These are phyloP conservation scores for Homalodisca vitripennis DNA, from an alignment of 1,140 invertebrate genomes.

Conservation along the genomic window DNA sequence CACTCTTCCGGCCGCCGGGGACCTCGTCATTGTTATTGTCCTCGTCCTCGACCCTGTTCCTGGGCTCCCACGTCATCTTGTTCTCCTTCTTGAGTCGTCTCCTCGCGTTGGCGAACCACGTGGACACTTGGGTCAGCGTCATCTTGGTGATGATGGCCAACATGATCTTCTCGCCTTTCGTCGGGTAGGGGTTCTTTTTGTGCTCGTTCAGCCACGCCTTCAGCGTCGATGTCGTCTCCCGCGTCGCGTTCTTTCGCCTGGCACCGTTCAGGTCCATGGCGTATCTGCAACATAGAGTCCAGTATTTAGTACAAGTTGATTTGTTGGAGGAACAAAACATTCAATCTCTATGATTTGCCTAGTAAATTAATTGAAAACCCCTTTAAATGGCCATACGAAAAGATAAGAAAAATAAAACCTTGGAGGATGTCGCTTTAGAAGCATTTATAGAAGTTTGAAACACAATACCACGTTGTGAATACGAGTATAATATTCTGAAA, in stretches of 20 bases:
- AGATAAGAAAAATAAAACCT: no score
- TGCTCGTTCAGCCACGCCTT: constrained; percentile 99
- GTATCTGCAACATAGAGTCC: constrained; percentile 62
- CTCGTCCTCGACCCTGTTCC: constrained; percentile 86
- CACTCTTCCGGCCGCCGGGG: constrained; percentile 73
- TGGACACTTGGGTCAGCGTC: constrained; percentile 97
- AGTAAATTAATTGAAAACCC: no score
- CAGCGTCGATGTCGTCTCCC: constrained; percentile 94
- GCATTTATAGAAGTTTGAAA: no score
- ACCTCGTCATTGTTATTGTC: constrained; percentile 83
- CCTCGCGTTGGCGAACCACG: constrained; percentile 98
- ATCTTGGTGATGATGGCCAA: constrained; percentile 98
- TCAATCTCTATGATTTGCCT: no score
- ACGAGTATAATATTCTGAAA: no score
- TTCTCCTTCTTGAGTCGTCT: constrained; percentile 97
- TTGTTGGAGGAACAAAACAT: no score
- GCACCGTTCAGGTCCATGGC: constrained; percentile 89
- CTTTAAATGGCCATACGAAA: no score
- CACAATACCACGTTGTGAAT: no score
- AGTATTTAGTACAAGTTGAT: no score
- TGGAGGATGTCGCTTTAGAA: no score
- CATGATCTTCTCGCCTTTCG: constrained; percentile 99
- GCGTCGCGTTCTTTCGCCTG: constrained; percentile 93
- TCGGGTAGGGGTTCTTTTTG: constrained; percentile 98
- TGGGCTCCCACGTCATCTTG: constrained; percentile 98